Evolutionary conservation across 1,140 invertebrate genomes (phyloP).

Genomic region (Drosophila repletoides): DNA sequence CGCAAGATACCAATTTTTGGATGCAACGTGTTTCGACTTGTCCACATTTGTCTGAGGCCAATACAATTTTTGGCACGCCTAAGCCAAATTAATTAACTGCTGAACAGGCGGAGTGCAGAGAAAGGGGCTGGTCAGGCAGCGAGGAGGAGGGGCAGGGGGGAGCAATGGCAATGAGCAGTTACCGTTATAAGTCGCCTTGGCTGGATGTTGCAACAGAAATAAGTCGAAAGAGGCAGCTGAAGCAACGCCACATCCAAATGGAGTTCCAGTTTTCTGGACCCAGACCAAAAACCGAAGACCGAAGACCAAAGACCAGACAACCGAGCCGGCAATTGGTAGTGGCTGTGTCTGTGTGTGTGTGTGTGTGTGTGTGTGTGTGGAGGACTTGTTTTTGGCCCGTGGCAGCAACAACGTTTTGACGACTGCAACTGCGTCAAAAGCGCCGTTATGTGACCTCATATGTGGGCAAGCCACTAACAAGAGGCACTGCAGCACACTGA

Average conservation of each 20-base stretch:
- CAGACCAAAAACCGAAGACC: slow-evolving; percentile 14
- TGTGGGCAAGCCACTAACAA: slow-evolving; percentile 49
- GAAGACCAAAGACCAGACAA: slow-evolving; percentile 3
- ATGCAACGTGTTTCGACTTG: slow-evolving; percentile 32
- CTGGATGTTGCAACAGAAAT: slow-evolving; percentile 8
- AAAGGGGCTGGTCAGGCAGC: background rate
- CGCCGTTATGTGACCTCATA: slow-evolving; percentile 72
- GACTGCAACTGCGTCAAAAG: slow-evolving; percentile 32
- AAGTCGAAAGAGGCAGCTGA: slow-evolving; percentile 24
- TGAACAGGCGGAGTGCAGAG: slow-evolving; percentile 7
- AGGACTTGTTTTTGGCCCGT: slow-evolving; percentile 67
- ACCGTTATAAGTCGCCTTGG: slow-evolving; percentile 38
- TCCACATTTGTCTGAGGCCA: slow-evolving; percentile 39
- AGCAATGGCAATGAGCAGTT: slow-evolving; percentile 34
- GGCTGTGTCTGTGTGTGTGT: slow-evolving; percentile 2
- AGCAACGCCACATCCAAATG: background rate
- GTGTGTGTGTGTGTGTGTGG: slow-evolving; percentile 20
- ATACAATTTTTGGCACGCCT: slow-evolving; percentile 60
- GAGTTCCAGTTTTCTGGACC: slow-evolving; percentile 13
- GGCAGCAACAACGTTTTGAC: slow-evolving; percentile 34
- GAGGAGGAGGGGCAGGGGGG: background rate
- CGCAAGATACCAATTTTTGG: slow-evolving; percentile 5
- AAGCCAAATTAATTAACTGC: slow-evolving; percentile 68
- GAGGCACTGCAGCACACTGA: background rate
- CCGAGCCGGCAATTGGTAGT: slow-evolving; percentile 14